Base-by-base conservation (phyloP, 2,113 vertebrate genomes). In the Bufo bufo region DNA sequence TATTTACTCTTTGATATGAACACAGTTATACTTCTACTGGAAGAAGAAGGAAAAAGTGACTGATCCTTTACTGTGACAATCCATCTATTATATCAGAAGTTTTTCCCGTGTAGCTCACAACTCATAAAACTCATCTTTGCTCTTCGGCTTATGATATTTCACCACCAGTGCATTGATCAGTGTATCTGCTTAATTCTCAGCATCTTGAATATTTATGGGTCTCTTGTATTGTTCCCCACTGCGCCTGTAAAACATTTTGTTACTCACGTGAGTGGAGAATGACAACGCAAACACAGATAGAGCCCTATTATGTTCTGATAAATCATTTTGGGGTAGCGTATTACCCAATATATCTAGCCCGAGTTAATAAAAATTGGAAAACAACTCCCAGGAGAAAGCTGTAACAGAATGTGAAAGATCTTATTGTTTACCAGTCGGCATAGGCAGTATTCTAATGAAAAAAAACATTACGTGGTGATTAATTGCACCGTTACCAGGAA, bases 341-440 rank as follows among this genome's bases (percentile, higher is more conserved):
- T 89, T 89, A 75, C 81, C 81, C 87, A 78, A 89, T 89, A 77
- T 87, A 82, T 89, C 81, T 69, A 77, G 74, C 81, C 17, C 50
- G 87, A 84, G 81, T 89, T 89, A 84, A 84, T 78, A 89, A 77
- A 89, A 78, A 89, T 89, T 84, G 82, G 81, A 77, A 89, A 89
- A 84, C 77, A 89, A 84, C 87, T 84, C 72, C 87, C 81, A 77
- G 11, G 81, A 78, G 87, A 78, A 84, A 74, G 17, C 23, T 69
- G 72, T 33, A 78, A 78, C 81, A 84, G 72, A 89, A 88, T 77
- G 87, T 77, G 86, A 84, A 66, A 89, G 72, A 89, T 89, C 61
- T 84, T 80, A 87, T 87, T 89, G 87, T 89, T 89, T 89, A 89
- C 87, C 59, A 84, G 81, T 89, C 72, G 82, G 43, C 19, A 61